Evolutionary conservation across 2,797 vertebrate genomes (phyloP).

Genomic region (Chaenodraco wilsoni): DNA sequence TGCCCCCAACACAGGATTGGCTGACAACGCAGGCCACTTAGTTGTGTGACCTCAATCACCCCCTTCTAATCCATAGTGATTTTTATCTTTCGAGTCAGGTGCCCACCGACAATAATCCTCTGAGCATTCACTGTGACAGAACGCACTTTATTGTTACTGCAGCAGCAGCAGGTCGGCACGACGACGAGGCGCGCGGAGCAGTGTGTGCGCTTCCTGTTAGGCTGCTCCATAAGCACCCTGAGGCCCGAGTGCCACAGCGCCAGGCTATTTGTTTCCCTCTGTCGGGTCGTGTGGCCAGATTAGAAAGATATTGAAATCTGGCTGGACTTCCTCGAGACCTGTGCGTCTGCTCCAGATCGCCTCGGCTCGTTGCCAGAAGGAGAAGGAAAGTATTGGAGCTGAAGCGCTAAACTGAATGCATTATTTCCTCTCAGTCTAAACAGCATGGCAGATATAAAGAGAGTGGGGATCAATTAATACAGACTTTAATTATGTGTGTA

Average conservation of each 20-base stretch:
- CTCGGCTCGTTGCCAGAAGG: slow-evolving; percentile 82
- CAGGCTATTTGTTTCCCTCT: slow-evolving; percentile 85
- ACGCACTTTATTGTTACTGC: slow-evolving; percentile 59
- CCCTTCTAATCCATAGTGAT: slow-evolving; percentile 69
- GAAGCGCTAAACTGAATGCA: slow-evolving; percentile 81
- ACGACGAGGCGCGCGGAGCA: slow-evolving; percentile 15
- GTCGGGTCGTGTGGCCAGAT: slow-evolving; percentile 81
- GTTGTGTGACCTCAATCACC: slow-evolving; percentile 61
- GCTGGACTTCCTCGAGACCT: slow-evolving; percentile 82
- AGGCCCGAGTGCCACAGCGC: slow-evolving; percentile 73
- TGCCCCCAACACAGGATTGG: slow-evolving; percentile 53
- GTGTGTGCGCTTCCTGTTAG: slow-evolving; percentile 65
- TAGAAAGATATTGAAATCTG: slow-evolving; percentile 78
- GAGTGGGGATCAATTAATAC: slow-evolving; percentile 81
- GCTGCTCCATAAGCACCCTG: slow-evolving; percentile 68
- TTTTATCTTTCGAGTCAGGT: slow-evolving; percentile 71
- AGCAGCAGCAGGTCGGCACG: slow-evolving; percentile 14
- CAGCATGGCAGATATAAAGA: slow-evolving; percentile 81
- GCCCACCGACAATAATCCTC: slow-evolving; percentile 63
- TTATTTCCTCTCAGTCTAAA: slow-evolving; percentile 88
- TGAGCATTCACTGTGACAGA: slow-evolving; percentile 52
- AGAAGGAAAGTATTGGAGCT: slow-evolving; percentile 70
- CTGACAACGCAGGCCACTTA: slow-evolving; percentile 70
- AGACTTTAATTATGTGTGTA: slow-evolving; percentile 73
- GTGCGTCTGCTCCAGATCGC: slow-evolving; percentile 78